These are phyloP conservation scores for Sebastolobus alascanus DNA, from an alignment of 2,797 vertebrate species.

Conservation along the genomic window DNA sequence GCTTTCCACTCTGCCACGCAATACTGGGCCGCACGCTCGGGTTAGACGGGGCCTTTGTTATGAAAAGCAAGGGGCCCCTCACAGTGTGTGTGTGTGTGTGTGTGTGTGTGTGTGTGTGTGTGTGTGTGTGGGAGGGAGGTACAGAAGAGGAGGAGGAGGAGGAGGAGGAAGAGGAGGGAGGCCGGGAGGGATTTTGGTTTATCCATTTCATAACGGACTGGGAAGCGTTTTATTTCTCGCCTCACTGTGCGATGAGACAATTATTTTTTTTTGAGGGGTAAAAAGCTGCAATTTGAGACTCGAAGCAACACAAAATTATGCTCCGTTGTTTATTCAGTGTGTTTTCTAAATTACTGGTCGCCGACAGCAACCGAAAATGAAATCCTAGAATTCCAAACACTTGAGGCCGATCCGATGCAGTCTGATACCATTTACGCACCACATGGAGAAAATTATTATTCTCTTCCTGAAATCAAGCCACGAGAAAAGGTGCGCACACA, in stretches of 20 bases:
- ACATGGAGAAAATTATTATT: constrained; percentile 58
- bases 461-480: constrained; percentile 9
- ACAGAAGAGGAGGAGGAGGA: constrained; percentile 16
- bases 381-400: constrained; percentile 55
- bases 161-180: constrained; percentile 9
- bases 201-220: constrained; percentile 45
- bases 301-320: neutral
- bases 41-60: constrained; percentile 82
- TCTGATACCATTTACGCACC: constrained; percentile 37
- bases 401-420: constrained; percentile 35
- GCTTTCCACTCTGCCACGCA: constrained; percentile 63
- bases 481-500: neutral
- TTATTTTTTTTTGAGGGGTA: neutral
- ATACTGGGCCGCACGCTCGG: constrained; percentile 67
- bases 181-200: constrained; percentile 32
- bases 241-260: constrained; percentile 9
- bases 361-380: constrained; percentile 16
- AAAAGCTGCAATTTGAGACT: neutral
- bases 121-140: constrained; percentile 3
- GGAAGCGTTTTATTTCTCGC: constrained; percentile 47
- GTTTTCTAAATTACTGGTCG: neutral
- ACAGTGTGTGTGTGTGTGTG: constrained; percentile 16
- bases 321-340: neutral
- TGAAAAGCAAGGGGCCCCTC: constrained; percentile 81
- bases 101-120: constrained; percentile 12